Conservation (phyloP, 1,140 invertebrate species). For the Drosophila chauvacae region DNA sequence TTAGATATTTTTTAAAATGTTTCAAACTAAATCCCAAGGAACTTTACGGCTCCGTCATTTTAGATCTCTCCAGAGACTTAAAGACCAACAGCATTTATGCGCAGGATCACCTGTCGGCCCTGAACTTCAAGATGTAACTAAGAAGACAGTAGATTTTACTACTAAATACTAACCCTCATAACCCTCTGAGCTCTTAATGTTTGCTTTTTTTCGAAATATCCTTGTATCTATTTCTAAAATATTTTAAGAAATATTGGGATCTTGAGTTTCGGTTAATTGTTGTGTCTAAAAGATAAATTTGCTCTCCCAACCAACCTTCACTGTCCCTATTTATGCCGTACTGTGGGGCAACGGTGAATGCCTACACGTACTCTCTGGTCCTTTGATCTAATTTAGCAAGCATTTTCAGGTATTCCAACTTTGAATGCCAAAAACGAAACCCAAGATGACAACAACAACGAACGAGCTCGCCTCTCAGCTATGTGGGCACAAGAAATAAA, state of each 20-base stretch:
- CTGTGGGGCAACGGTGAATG: slow-evolving; percentile 44
- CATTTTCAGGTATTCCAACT: slow-evolving; percentile 81
- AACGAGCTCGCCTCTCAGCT: slow-evolving; percentile 4
- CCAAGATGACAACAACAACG: slow-evolving; percentile 62
- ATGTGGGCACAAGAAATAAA: slow-evolving; percentile 15
- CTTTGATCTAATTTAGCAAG: slow-evolving; percentile 81
- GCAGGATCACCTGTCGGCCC: too few relatives aligned
- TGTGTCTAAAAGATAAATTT: background rate
- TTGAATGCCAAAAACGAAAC: slow-evolving; percentile 70
- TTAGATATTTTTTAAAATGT: too few relatives aligned
- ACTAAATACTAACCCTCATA: too few relatives aligned
- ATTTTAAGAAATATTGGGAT: background rate
- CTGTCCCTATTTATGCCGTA: background rate
- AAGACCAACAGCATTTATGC: too few relatives aligned
- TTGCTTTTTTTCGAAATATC: too few relatives aligned
- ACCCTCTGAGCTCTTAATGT: too few relatives aligned
- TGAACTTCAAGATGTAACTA: too few relatives aligned
- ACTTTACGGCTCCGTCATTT: too few relatives aligned
- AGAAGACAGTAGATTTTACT: too few relatives aligned
- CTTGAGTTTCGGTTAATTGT: background rate
- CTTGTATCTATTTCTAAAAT: background rate
- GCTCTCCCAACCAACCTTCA: background rate
- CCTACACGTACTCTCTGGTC: slow-evolving; percentile 63
- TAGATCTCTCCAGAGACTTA: too few relatives aligned
- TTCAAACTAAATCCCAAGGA: too few relatives aligned